Base-by-base conservation (phyloP, 2,113 vertebrate species). In the Varanus komodoensis region DNA sequence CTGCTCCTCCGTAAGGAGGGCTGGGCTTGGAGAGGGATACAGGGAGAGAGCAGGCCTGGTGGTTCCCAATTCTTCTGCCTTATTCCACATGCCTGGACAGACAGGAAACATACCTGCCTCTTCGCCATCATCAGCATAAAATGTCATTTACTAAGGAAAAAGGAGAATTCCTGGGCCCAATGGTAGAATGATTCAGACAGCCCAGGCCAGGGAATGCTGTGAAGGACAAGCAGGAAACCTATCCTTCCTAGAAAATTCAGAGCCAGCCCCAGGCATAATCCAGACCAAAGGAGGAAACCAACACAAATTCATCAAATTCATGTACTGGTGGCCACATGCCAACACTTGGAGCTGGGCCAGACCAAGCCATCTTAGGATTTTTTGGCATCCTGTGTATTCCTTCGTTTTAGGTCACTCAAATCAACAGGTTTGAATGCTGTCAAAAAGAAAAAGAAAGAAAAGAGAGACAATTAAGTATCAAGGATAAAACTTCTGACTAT, bases 381-480 rank as follows among this genome's bases (percentile, higher is more conserved):
- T 96, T 98, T 99, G 92, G 97, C 94, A 82, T 99, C 98, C 94
- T 98, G 98, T 97, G 97, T 97, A 96, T 96, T 98, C 94, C 98
- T 97, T 93, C 98, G 98, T 95, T 97, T 99, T 95, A 99, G 97
- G 93, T 99, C 98, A 17, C 97, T 98, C 97, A 99, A 97, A 97
- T 99, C 98, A 82, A 99, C 97, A 90, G 98, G 98, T 86, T 98
- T 98, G 95, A 99, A 99, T 94, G 98, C 98, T 99, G 97, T n/a
- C 12, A 11, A 88, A 84, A 89, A 84, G 61, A 74, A 78, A 8
- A 15, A 19, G 64, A 90, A 4, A 74, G 79, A 54, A 29, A 86
- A 44, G 38, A 44, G 38, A 44, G 38, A 44, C 38, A 44, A 44
- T 44, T 44, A 44, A 44, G 38, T 1, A 54, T 44, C 85, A 86